Base-by-base conservation (phyloP, 2,113 vertebrate species). In the Rhinolophus ferrumequinum region DNA sequence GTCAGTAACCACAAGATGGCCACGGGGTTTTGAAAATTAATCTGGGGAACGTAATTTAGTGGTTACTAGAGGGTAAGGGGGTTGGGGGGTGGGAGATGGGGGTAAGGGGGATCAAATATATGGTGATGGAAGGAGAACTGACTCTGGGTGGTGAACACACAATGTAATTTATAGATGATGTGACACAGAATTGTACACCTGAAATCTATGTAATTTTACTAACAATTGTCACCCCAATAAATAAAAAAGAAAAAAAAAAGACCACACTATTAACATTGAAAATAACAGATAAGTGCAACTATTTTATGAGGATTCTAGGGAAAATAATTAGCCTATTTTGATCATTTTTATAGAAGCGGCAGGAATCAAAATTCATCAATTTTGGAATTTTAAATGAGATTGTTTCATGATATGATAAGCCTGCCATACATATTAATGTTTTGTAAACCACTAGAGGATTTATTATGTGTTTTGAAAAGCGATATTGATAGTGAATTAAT, bases 321-420 rank as follows among this genome's bases (percentile, higher is more conserved):
- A 52, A 93, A 91, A 52, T 8, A n/a, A 50, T 84, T 60, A n/a
- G 9, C 30, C 6, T n/a, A 35, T 50, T 50, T 9, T 93, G 62
- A 72, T 69, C 6, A 69, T 62, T 96, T 86, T 64, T 70, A 5
- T 35, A 67, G 41, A 44, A 86, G 18, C 1, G 35, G 16, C 38
- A 94, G 30, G 6, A 85, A 84, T 44, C 54, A 91, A 76, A 91
- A n/a, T 19, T 91, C 33, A 88, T 72, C 33, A 60, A 1, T 73
- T 88, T 28, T 93, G 30, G 14, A 82, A 88, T 89, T 84, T 54
- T 67, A 82, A 94, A 56, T 92, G 21, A 73, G 11, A 93, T 41
- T 60, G 3, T 66, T 93, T 93, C n/a, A 62, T 70, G 13, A 81
- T 58, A 50, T 38, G 3, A 33, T 88, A 44, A 50, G 22, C 7